Conservation (phyloP, 2,797 vertebrate genomes). For the Gallirallus australis region DNA sequence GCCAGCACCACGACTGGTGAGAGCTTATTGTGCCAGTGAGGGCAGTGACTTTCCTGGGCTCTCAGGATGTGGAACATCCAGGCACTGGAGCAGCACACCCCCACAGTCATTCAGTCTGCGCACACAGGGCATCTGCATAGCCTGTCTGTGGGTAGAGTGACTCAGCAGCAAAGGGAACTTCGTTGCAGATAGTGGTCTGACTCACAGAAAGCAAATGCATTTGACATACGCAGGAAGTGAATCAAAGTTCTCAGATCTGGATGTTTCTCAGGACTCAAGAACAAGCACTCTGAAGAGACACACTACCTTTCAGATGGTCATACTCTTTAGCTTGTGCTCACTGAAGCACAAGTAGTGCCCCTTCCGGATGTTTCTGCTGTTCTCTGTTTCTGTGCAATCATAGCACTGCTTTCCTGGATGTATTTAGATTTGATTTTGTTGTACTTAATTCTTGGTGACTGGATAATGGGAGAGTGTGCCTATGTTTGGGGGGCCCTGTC, state of each 20-base stretch:
- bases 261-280: not conserved
- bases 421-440: not conserved
- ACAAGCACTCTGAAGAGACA: not conserved
- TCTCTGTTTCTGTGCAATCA: not conserved
- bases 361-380: not conserved
- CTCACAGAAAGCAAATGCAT: constrained; percentile 28
- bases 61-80: not conserved
- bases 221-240: not conserved
- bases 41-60: not conserved
- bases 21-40: not conserved
- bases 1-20: not conserved
- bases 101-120: not conserved
- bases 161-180: constrained; percentile 26
- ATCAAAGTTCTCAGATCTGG: not conserved
- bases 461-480: not conserved
- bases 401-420: not conserved
- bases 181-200: not conserved
- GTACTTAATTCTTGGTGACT: not conserved
- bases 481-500: not conserved
- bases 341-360: not conserved
- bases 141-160: not conserved
- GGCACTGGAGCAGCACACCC: not conserved
- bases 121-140: not conserved
- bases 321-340: not conserved
- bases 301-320: not conserved